Evolutionary conservation across 2,797 vertebrate genomes (phyloP), one percentile per base, ranked within the genome.

Genomic region (Anguilla obscura): DNA sequence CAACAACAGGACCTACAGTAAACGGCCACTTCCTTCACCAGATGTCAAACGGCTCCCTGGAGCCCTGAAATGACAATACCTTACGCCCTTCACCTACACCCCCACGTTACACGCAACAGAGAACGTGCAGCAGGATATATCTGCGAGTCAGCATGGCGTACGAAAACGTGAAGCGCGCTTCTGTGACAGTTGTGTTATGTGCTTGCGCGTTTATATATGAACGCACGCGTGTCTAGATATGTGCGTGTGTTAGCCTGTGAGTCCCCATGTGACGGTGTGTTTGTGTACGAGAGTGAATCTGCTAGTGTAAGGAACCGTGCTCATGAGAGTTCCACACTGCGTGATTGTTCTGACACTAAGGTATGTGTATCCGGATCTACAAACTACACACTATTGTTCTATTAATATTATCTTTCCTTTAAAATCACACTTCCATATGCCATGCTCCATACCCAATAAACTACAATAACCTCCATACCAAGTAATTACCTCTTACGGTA

Each of bases 11-110:
- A 52, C 27, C 56, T n/a, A 86, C 54, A 56, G 54, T 56, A 56
- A 86, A 86, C 21, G 10, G 36, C 60, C 30, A 69, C 18, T 86
- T 69, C 60, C 10, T 24, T 86, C 27, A 86, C 10, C 85, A 52
- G 21, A 30, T 48, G 14, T 74, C 27, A 76, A 30, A 71, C 14
- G 12, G 21, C 63, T 86, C 63, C 69, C 69, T 76, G 85, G 85
- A 48, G 56, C 21, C 63, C 8, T 30, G 71, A 18, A 40, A 82
- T 79, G 18, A 6, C 71, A 87, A 87, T 80, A 60, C 85, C 33
- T 45, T n/a, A 66, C 24, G 24, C 85, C 66, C 66, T 48, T 52
- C 21, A 24, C 21, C 40, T 45, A 40, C 21, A 12, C 50, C 63
- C 3, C 85, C 18, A 18, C 27, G 66, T 86, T 69, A 74, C n/a